Base-by-base conservation (phyloP, 2,797 vertebrate species). In the Danio kyathit region DNA sequence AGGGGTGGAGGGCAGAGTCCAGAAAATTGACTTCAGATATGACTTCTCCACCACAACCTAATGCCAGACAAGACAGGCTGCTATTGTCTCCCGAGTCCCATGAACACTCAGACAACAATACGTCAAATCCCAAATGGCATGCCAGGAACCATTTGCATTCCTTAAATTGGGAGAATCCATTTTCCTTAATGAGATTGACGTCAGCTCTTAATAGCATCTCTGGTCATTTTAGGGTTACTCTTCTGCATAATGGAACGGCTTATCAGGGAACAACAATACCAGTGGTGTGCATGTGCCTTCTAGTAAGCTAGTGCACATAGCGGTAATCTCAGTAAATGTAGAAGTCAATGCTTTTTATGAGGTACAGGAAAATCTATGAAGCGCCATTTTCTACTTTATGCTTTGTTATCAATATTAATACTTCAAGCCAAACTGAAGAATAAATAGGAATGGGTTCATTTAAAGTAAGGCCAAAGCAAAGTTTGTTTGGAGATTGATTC, bases 71-170 rank as follows among this genome's bases (percentile, higher is more conserved):
- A 71, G 76, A 73, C 81, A 84, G 77, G 75, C 63, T 86, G 69
- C 54, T 86, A 87, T 84, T 89, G 86, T 86, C 67, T 79, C 83
- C n/a, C 38, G 64, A 77, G 71, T 75, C 52, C 70, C 69, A 63
- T 63, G 51, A 65, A 78, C 84, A 66, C 73, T 84, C 72, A 61
- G 74, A 81, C 72, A 77, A 73, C 49, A 83, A 86, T 83, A 82
- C 73, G 78, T 57, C 64, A 70, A 61, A 66, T 80, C 76, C 83
- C 77, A 66, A 66, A 83, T 74, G 79, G 70, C 69, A 81, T 72
- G 51, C 77, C 76, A 82, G 64, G 51, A 51, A 74, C 85, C 85
- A 89, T 89, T 88, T 91, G 87, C 82, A 89, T 88, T 86, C 86
- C 82, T 78, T 82, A 81, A 86, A 83, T 38, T 38, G 85, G 85